A percentile compares a stretch with the other conserved stretches of the same genome.
phyloP scores from a whole-genome alignment of 2,888 invertebrate species.

The Parthenolecanium corni region DNA sequence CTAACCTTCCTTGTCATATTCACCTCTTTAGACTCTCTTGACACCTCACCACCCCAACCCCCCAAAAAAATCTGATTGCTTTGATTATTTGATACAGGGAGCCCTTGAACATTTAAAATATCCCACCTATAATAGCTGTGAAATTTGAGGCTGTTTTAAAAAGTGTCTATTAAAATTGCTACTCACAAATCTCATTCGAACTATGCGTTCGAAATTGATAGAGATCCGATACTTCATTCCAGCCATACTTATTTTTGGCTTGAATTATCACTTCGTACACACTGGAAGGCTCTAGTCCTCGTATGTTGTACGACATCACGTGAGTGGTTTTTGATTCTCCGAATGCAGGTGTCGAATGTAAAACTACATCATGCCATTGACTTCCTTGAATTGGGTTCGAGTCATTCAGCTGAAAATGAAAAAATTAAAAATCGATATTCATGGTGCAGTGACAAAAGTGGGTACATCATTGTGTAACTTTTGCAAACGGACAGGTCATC shows the following conservation, averaged over 20 bases:
- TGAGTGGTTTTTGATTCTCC: conserved; percentile 42
- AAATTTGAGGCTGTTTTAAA: too few species aligned
- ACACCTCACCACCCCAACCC: too few species aligned
- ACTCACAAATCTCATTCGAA: conserved; percentile 10
- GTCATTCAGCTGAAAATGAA: conserved; percentile 4
- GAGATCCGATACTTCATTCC: conserved; percentile 62
- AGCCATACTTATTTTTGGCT: conserved; percentile 62
- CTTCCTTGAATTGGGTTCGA: conserved; percentile 7
- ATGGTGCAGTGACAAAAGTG: too few species aligned
- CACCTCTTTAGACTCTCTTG: too few species aligned
- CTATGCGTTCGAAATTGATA: conserved; percentile 55
- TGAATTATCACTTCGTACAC: conserved; percentile 63
- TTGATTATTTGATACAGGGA: too few species aligned
- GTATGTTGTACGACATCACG: conserved; percentile 53
- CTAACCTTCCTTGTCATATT: too few species aligned
- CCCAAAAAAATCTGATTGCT: too few species aligned
- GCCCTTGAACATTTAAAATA: too few species aligned
- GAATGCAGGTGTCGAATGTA: conserved; percentile 38
- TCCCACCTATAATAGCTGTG: too few species aligned
- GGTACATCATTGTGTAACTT: too few species aligned
- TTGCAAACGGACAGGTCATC: too few species aligned
- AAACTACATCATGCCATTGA: conserved; percentile 18
- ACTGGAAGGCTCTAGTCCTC: conserved; percentile 51
- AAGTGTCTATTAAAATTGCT: not conserved
- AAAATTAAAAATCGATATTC: not conserved